These are phyloP conservation scores for Xenotilapia caudafasciata DNA, from an alignment of 2,113 vertebrate species.

Conservation along the genomic window DNA sequence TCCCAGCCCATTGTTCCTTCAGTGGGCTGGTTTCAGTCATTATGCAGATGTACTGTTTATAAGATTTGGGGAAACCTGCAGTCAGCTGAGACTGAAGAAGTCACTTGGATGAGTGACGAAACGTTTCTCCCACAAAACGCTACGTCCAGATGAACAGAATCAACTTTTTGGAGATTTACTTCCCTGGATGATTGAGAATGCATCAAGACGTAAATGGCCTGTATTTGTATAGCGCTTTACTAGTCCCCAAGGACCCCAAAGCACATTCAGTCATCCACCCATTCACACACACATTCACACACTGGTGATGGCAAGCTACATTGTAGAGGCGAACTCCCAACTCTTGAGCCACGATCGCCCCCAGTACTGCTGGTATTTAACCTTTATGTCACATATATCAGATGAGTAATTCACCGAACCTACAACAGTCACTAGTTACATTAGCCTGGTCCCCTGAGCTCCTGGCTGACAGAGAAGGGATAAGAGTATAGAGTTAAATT, in stretches of 20 bases:
- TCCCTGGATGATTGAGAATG: neutral
- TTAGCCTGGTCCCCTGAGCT: slow-evolving; percentile 41
- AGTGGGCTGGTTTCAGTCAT: neutral
- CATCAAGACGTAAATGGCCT: neutral
- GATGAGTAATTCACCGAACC: slow-evolving; percentile 55
- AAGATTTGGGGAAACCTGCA: neutral
- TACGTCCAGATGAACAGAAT: neutral
- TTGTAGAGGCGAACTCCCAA: neutral
- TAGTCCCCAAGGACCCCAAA: neutral
- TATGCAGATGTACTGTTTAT: neutral
- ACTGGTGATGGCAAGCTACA: neutral
- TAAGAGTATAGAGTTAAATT: neutral
- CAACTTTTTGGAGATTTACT: neutral
- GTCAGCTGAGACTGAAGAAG: neutral
- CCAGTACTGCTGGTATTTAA: neutral
- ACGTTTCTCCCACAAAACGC: neutral
- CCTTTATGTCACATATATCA: slow-evolving; percentile 20
- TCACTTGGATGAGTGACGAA: neutral
- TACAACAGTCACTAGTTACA: slow-evolving; percentile 35
- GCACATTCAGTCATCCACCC: neutral
- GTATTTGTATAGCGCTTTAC: neutral
- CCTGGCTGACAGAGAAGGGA: neutral
- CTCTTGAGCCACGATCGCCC: neutral
- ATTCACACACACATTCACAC: neutral
- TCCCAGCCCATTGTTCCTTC: neutral